Percentiles rank a stretch among this genome's conserved stretches.
These are phyloP conservation scores for Bovichtus diacanthus DNA, from an alignment of 2,797 vertebrate genomes.

Conservation along the genomic window DNA sequence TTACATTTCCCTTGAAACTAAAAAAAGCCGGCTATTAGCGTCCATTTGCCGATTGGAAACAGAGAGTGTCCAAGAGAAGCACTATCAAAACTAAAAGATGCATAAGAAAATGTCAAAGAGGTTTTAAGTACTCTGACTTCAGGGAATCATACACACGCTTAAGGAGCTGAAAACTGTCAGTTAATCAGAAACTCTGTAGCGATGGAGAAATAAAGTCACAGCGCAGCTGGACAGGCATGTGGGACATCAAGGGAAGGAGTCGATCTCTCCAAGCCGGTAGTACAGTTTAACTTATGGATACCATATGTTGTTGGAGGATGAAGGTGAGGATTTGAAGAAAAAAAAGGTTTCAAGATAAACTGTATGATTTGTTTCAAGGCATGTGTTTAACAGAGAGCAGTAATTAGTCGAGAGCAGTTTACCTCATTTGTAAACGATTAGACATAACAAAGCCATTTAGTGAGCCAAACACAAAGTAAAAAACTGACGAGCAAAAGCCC, in stretches of 20 bases:
- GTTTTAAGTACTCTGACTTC: background rate
- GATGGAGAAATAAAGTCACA: constrained; percentile 11
- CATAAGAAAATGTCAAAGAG: constrained; percentile 4
- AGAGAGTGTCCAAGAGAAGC: constrained; percentile 45
- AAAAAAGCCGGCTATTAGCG: constrained; percentile 21
- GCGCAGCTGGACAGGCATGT: constrained; percentile 15
- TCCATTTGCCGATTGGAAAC: constrained; percentile 64
- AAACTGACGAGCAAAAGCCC: constrained; percentile 13
- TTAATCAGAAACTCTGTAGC: constrained; percentile 12
- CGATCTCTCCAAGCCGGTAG: constrained; percentile 24
- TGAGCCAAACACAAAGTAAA: constrained; percentile 43
- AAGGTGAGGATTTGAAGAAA: constrained; percentile 29
- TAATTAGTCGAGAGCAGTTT: constrained; percentile 42
- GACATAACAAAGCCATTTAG: constrained; percentile 37
- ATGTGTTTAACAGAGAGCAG: constrained; percentile 38
- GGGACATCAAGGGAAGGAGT: constrained; percentile 30
- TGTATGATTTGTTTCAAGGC: constrained; percentile 23
- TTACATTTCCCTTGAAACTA: constrained; percentile 43
- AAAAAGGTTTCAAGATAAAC: constrained; percentile 47
- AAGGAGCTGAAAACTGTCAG: constrained; percentile 1
- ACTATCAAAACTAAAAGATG: constrained; percentile 31
- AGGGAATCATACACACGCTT: background rate
- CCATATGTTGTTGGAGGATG: constrained; percentile 36
- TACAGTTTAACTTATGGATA: constrained; percentile 23
- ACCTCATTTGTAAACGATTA: constrained; percentile 56